Conservation (phyloP, 2,888 invertebrate species). For the Eilema depressum region DNA sequence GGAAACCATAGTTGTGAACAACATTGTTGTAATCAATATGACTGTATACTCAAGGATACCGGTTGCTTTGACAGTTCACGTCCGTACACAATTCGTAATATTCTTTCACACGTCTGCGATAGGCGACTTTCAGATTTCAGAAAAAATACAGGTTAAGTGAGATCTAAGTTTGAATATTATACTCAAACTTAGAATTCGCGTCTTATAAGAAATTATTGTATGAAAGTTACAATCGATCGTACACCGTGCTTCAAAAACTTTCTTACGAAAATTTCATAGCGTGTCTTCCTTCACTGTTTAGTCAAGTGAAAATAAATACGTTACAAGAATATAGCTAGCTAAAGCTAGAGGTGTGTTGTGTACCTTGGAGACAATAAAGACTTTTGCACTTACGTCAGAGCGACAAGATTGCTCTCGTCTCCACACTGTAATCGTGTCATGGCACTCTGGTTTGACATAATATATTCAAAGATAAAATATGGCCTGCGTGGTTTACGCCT, state of each 20-base stretch:
- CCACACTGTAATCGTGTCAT: constrained; percentile 4
- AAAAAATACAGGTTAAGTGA: too few relatives aligned
- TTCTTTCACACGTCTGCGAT: neutral
- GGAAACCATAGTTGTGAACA: neutral
- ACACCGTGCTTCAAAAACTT: neutral
- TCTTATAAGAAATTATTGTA: neutral
- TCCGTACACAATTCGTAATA: neutral
- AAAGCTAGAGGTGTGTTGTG: neutral
- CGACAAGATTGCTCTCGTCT: constrained; percentile 4
- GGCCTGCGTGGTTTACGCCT: constrained; percentile 5
- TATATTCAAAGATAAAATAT: constrained; percentile 4
- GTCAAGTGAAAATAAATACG: neutral
- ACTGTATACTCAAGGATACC: neutral
- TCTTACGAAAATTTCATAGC: neutral
- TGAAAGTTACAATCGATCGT: neutral
- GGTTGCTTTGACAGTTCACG: neutral
- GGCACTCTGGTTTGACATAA: constrained; percentile 4
- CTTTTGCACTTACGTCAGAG: constrained; percentile 4
- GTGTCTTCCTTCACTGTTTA: constrained; percentile 1
- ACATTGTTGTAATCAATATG: neutral
- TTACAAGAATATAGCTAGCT: neutral
- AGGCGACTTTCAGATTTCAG: neutral
- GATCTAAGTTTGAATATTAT: too few relatives aligned
- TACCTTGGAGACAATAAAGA: constrained; percentile 16
- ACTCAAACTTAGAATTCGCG: too few relatives aligned